Conservation (phyloP, 2,888 invertebrate species). For the Ectemnius cavifrons region DNA sequence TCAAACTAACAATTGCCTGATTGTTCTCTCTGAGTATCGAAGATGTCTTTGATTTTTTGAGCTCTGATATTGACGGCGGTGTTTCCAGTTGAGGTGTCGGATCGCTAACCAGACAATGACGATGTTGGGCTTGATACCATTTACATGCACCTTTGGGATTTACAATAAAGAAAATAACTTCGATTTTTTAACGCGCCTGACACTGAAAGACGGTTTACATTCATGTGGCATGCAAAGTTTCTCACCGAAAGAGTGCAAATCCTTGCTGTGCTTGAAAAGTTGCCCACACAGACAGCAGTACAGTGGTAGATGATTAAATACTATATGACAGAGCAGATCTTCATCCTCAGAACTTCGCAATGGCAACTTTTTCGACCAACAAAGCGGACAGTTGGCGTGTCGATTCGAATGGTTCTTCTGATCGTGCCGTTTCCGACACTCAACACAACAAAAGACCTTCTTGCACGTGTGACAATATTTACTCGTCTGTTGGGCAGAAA, state of each 20-base stretch:
- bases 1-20: conserved; percentile 49
- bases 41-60: conserved; percentile 16
- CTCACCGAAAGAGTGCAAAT: conserved; percentile 60
- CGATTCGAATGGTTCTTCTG: conserved; percentile 62
- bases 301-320: conserved; percentile 68
- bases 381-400: conserved; percentile 65
- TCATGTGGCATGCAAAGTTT: neutral
- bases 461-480: conserved; percentile 65
- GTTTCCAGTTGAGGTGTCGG: conserved; percentile 25
- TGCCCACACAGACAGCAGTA: conserved; percentile 66
- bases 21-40: conserved; percentile 45
- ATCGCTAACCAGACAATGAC: conserved; percentile 26
- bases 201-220: no score
- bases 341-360: conserved; percentile 59
- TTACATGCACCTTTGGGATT: conserved; percentile 48
- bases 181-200: no score
- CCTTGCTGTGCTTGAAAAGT: conserved; percentile 55
- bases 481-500: conserved; percentile 51
- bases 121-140: conserved; percentile 46
- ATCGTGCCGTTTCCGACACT: conserved; percentile 67
- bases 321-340: conserved; percentile 64
- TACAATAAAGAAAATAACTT: neutral
- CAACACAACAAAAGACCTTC: conserved; percentile 69
- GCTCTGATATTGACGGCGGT: conserved; percentile 29
- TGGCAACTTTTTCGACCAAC: conserved; percentile 59